A percentile compares a stretch with the other conserved stretches of the same genome.
Evolutionary conservation across 2,888 invertebrate genomes (phyloP).

Genomic region (Pilophorus perplexus): DNA sequence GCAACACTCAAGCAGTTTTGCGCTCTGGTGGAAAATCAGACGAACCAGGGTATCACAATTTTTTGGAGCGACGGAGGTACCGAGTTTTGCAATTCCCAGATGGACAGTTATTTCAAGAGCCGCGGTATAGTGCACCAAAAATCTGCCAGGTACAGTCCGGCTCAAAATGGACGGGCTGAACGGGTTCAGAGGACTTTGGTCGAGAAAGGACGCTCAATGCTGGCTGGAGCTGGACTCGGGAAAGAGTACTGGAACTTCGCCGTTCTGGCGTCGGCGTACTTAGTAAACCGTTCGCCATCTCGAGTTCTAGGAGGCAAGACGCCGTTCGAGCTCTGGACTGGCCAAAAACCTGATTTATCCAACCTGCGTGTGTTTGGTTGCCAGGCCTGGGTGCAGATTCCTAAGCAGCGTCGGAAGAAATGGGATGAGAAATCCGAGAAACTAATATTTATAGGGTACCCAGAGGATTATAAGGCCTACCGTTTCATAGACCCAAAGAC

Average conservation of each 20-base stretch:
- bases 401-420: slow-evolving; percentile 48
- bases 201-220: slow-evolving; percentile 44
- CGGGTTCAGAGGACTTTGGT: slow-evolving; percentile 45
- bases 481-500: too few species aligned
- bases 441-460: slow-evolving; percentile 45
- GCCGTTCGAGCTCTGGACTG: too few species aligned
- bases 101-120: too few species aligned
- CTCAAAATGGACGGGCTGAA: slow-evolving; percentile 45
- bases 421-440: slow-evolving; percentile 49
- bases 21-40: too few species aligned
- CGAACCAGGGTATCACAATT: too few species aligned
- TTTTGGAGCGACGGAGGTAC: too few species aligned
- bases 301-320: slow-evolving; percentile 46
- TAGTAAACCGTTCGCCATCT: slow-evolving; percentile 43
- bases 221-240: slow-evolving; percentile 41
- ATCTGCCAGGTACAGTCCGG: slow-evolving; percentile 42
- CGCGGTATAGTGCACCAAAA: slow-evolving; percentile 40
- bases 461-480: too few species aligned
- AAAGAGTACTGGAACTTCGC: slow-evolving; percentile 39
- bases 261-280: slow-evolving; percentile 24
- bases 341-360: too few species aligned
- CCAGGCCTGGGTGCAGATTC: slow-evolving; percentile 46
- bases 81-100: too few species aligned
- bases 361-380: too few species aligned
- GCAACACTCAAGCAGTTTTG: too few species aligned